Conservation (phyloP, 2,888 invertebrate species). For the Amaurobius ferox region DNA sequence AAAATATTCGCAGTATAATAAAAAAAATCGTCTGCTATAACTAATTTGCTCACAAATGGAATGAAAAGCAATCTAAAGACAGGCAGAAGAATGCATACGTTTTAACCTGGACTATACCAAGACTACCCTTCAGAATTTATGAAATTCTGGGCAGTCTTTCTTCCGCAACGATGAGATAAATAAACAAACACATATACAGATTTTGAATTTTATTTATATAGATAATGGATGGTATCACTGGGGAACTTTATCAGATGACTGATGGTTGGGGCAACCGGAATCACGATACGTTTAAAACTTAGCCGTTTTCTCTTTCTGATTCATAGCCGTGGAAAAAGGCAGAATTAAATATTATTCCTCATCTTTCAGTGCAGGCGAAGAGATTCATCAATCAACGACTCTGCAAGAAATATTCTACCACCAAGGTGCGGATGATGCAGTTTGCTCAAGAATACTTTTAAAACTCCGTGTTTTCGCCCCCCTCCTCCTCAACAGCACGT, state of each 20-base stretch:
- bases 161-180: no score
- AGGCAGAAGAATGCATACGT: no score
- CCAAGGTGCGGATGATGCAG: constrained; percentile 35
- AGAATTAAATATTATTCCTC: constrained; percentile 55
- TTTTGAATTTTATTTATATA: no score
- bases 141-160: no score
- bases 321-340: constrained; percentile 19
- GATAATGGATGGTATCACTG: no score
- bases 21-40: no score
- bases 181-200: no score
- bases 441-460: constrained; percentile 30
- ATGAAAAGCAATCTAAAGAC: no score
- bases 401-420: constrained; percentile 37
- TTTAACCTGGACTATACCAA: no score
- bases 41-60: no score
- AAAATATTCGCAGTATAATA: no score
- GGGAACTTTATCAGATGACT: background rate
- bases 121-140: no score
- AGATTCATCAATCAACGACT: constrained; percentile 54
- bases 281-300: constrained; percentile 2
- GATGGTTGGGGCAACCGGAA: constrained; percentile 3
- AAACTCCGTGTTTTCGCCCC: constrained; percentile 13
- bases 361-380: constrained; percentile 27
- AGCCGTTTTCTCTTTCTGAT: constrained; percentile 18
- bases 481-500: constrained; percentile 55